A percentile compares a stretch with the other conserved stretches of the same genome.
These are phyloP conservation scores for Diceros bicornis DNA, from an alignment of 2,797 vertebrate genomes.

Conservation along the genomic window DNA sequence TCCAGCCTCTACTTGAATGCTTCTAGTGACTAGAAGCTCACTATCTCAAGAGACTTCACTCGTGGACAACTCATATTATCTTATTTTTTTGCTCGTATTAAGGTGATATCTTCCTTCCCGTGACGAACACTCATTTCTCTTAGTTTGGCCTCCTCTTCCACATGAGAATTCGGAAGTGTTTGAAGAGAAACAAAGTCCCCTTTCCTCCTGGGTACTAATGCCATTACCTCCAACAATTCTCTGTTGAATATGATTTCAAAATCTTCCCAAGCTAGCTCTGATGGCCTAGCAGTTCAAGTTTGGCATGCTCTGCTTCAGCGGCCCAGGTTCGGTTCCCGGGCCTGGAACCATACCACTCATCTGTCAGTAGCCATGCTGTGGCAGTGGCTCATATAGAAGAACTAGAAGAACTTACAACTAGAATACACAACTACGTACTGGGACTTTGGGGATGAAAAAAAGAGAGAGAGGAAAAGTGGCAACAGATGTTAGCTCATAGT, in stretches of 20 bases:
- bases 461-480: too few species aligned
- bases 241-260: slow-evolving; percentile 47
- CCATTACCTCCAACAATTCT: slow-evolving; percentile 34
- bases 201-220: not conserved
- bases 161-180: slow-evolving; percentile 53
- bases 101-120: not conserved
- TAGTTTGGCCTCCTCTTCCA: not conserved
- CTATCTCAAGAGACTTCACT: not conserved
- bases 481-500: too few species aligned
- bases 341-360: too few species aligned
- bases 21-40: not conserved
- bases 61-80: not conserved
- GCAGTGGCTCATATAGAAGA: too few species aligned
- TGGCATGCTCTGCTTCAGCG: too few species aligned
- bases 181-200: not conserved
- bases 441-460: too few species aligned
- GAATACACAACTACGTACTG: too few species aligned
- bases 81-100: not conserved
- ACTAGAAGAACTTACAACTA: too few species aligned
- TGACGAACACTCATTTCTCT: not conserved
- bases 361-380: too few species aligned
- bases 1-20: not conserved
- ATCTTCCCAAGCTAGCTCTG: too few species aligned
- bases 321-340: too few species aligned
- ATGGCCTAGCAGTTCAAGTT: too few species aligned